Conservation (phyloP, 2,888 invertebrate species). For the Dryocosmus kuriphilus region DNA sequence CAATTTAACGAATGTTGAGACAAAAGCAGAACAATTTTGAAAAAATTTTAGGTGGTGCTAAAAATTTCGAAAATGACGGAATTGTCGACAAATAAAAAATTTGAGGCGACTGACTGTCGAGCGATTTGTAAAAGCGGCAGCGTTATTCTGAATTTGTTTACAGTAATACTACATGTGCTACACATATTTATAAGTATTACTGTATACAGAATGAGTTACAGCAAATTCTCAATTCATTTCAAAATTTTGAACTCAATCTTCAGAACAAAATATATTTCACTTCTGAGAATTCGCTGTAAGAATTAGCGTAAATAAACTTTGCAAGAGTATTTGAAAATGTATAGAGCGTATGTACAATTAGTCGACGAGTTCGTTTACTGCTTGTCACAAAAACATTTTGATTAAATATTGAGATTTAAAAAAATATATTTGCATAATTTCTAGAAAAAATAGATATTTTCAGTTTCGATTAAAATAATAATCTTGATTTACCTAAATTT, state of each 20-base stretch:
- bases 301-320: slow-evolving; percentile 22
- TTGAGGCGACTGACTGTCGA: slow-evolving; percentile 60
- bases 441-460: too few species aligned
- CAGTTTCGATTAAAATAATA: too few species aligned
- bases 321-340: slow-evolving; percentile 37
- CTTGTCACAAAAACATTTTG: slow-evolving; percentile 5
- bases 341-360: slow-evolving; percentile 26
- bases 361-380: slow-evolving; percentile 14
- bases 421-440: background rate
- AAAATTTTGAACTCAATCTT: background rate
- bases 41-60: slow-evolving; percentile 46
- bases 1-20: slow-evolving; percentile 31
- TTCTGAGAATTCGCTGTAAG: slow-evolving; percentile 30
- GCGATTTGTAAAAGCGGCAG: slow-evolving; percentile 57
- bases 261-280: background rate
- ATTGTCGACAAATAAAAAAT: slow-evolving; percentile 67
- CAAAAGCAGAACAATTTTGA: slow-evolving; percentile 37
- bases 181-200: slow-evolving; percentile 32
- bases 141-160: slow-evolving; percentile 21
- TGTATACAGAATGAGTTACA: slow-evolving; percentile 9
- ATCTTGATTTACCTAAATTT: too few species aligned
- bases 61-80: slow-evolving; percentile 70
- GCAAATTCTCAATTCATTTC: slow-evolving; percentile 11
- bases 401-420: background rate
- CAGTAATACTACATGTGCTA: slow-evolving; percentile 28